Evolutionary conservation across 2,797 vertebrate genomes (phyloP), one percentile per base, ranked within the genome.

Genomic region (Hemibagrus guttatus): DNA sequence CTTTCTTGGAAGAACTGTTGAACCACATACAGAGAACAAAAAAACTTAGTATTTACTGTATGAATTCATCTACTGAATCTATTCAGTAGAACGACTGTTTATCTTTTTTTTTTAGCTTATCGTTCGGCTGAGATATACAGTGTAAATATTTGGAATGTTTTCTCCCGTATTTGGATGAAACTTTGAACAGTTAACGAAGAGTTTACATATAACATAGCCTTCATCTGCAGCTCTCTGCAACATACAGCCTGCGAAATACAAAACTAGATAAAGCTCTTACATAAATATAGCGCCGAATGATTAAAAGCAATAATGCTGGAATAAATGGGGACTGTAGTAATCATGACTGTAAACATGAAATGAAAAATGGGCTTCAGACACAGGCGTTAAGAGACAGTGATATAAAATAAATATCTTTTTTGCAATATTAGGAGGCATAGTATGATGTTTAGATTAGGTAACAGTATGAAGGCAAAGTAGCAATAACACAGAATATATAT

Each of bases 111-210:
- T 49, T 49, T 6, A 49, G 54, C 31, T 59, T 35, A 59, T 59
- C 11, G 26, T 80, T 59, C 6, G 16, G 76, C 9, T 49, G 58
- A 64, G 76, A 63, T 35, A 19, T 69, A 35, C 61, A 74, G 49
- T 49, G n/a, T 81, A 75, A 82, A 84, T 72, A 72, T 61, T 46
- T 68, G 21, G 39, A 52, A 72, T 19, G 52, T 63, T 72, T 64
- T 11, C 46, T 63, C 31, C 14, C 26, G 26, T 9, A 14, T 39
- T n/a, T 11, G n/a, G 28, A 72, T 58, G 17, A 16, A 9, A 19
- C 46, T 56, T 79, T 49, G 14, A 17, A 9, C n/a, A 78, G 52
- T 58, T 58, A 58, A 58, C 19, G 54, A 78, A 35, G 75, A 78
- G 52, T 78, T 82, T 76, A 23, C 23, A 66, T 56, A n/a, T 42